Evolutionary conservation across 2,888 invertebrate genomes (phyloP), one percentile per base, ranked within the genome.

Genomic region (Ornithoptera alexandrae): DNA sequence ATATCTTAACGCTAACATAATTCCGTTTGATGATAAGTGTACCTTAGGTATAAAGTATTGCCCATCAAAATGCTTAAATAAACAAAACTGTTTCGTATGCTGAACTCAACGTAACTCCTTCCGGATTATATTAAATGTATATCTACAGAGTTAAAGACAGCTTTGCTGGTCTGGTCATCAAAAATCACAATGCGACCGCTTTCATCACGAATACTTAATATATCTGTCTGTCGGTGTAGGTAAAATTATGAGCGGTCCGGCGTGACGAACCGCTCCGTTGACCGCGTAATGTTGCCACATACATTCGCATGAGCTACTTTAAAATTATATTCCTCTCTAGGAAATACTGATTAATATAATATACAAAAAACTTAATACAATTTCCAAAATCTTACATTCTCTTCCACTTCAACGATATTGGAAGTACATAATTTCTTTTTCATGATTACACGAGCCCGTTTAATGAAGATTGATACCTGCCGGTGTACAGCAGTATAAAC

Each of bases 161-260:
- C 50, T 50, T 22, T 30, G 36, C 50, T 36, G 63, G 68, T 36
- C 30, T 58, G 17, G 59, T 61, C 39, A 46, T 85, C 78, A 80
- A 80, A 86, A 87, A 88, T 87, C 85, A 88, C 81, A 86, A 78
- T 85, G 77, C 72, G 68, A 72, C 72, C 76, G 78, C 77, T 79
- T 80, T 80, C 83, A 87, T 86, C 81, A 84, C 82, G 83, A 84
- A 85, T 84, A 85, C 83, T 86, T 88, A 86, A 88, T 87, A 85
- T 83, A 86, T 87, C 88, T 87, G 84, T 87, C 88, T 87, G 84
- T 86, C 80, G 85, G 85, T 78, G 79, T 78, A 79, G 78, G 78
- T 77, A 83, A 85, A 85, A 84, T 86, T 84, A 83, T 82, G 84
- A 79, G 72, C 87, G 84, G 84, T 81, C 78, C 81, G 78, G 78